These are phyloP conservation scores for Atherinosoma microstoma DNA, from an alignment of 2,797 vertebrate genomes.

Conservation along the genomic window DNA sequence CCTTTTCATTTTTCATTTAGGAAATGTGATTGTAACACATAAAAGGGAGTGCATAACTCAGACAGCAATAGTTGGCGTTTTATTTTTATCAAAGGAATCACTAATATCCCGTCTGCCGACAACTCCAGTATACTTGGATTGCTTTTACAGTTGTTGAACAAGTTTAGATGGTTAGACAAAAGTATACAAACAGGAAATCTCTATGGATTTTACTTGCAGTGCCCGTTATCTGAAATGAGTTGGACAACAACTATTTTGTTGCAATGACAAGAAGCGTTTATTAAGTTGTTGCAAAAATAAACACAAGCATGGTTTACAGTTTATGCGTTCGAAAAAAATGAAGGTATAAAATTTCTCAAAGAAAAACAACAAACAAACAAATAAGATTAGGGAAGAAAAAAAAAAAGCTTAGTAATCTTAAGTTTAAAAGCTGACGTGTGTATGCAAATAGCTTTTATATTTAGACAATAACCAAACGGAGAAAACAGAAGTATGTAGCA, in stretches of 20 bases:
- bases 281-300: conserved; percentile 22
- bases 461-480: conserved; percentile 64
- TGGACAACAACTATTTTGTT: neutral
- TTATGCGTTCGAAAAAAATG: neutral
- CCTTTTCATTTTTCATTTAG: conserved; percentile 1
- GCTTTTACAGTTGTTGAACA: neutral
- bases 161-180: neutral
- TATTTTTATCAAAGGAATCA: neutral
- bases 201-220: neutral
- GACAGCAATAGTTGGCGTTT: too few species aligned
- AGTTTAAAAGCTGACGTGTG: neutral
- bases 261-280: conserved; percentile 21
- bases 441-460: conserved; percentile 71
- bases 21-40: too few species aligned
- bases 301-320: neutral
- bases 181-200: neutral
- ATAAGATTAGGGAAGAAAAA: neutral
- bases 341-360: neutral
- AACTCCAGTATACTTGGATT: neutral
- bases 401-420: neutral
- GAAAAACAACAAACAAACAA: neutral
- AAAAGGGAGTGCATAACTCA: too few species aligned
- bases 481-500: conserved; percentile 9
- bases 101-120: neutral
- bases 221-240: neutral